Evolutionary conservation across 2,113 vertebrate genomes (phyloP).

Genomic region (Callipepla squamata): DNA sequence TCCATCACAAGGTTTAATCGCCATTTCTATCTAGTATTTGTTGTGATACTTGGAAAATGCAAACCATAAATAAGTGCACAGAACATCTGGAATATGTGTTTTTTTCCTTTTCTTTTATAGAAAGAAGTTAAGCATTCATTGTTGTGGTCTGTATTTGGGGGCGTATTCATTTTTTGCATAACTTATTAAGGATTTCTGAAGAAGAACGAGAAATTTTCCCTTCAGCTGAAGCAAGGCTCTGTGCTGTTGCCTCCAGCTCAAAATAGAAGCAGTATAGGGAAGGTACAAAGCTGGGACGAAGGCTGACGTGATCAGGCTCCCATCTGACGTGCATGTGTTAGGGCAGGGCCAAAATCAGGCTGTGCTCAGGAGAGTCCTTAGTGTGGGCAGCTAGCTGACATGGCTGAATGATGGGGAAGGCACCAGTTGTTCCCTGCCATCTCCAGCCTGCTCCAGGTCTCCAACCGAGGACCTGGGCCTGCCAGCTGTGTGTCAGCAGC

Average conservation of each 20-base stretch:
- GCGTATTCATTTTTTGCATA: neutral
- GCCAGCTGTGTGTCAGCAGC: fast-evolving
- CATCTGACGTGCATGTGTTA: fast-evolving
- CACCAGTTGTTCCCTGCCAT: neutral
- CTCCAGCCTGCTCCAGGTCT: neutral
- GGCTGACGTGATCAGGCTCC: fast-evolving
- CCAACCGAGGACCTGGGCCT: neutral
- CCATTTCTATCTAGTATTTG: neutral
- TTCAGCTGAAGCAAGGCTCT: neutral
- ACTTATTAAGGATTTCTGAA: neutral
- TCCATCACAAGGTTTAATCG: neutral
- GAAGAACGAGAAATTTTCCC: neutral
- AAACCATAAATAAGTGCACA: neutral
- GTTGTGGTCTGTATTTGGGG: neutral
- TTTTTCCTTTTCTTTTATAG: neutral
- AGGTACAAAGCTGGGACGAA: neutral
- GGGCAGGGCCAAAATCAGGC: neutral
- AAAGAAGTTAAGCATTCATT: neutral
- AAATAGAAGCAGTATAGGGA: fast-evolving
- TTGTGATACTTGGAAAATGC: neutral
- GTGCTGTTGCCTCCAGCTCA: neutral
- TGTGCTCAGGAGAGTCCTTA: neutral
- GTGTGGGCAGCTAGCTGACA: neutral
- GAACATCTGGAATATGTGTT: neutral
- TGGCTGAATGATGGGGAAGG: neutral